Evolutionary conservation across 2,888 invertebrate genomes (phyloP), one percentile per base, ranked within the genome.

Genomic region (Sycophila texana): DNA sequence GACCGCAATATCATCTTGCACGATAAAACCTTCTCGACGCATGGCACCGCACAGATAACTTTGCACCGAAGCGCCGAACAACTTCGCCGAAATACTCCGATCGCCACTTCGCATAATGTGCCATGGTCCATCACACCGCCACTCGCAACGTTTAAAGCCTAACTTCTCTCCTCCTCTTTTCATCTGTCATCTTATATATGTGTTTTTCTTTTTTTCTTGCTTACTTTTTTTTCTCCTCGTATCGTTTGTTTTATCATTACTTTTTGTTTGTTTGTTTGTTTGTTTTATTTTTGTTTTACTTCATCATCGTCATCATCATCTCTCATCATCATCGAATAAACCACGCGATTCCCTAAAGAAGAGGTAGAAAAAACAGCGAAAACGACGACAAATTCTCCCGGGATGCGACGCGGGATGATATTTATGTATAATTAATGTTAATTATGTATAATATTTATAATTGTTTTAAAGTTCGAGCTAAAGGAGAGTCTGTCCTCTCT

Each of bases 351-450:
- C 83, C 71, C 84, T 88, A 87, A 85, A 87, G 86, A 86, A 86
- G 87, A 87, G 87, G 87, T 88, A 88, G 87, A 87, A 88, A 87
- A 87, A 88, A 88, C 87, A 87, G 87, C 87, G 86, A 86, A 86
- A 86, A 88, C 85, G 86, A 87, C 87, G 87, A 86, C 85, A 85
- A 87, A 85, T 84, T 81, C 83, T 78, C 84, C 84, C 86, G 84
- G 82, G 81, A 80, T 81, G 84, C 81, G 81, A 82, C 82, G 80
- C 83, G 83, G 83, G 83, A 84, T 82, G 83, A 84, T 85, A 83
- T 84, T 83, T 81, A 81, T 83, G 81, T 83, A 83, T 84, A 83
- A 84, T 84, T 77, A 77, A 75, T 82, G 61, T 79, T 79, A 79
- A 83, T 83, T 84, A 83, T 84, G 83, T 83, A 83, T 84, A 83